Evolutionary conservation across 2,797 vertebrate species (phyloP).

Genomic region (Chloroceryle amazona): DNA sequence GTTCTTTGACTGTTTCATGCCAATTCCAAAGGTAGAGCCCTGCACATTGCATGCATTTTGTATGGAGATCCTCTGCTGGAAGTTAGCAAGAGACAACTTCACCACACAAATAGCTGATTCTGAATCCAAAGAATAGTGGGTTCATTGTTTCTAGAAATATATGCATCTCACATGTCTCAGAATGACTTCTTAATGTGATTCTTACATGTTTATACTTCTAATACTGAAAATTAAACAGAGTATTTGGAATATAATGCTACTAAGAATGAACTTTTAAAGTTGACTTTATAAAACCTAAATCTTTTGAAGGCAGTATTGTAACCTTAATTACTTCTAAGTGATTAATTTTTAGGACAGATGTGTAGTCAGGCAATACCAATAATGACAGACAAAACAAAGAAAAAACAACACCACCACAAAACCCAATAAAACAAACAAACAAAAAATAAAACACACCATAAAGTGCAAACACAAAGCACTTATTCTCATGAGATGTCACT

Average conservation of each 20-base stretch:
- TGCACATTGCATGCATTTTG: accelerated
- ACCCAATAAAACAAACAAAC: no score
- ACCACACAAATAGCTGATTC: neutral
- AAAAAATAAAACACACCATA: no score
- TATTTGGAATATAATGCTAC: neutral
- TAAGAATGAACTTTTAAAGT: neutral
- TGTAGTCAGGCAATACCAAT: neutral
- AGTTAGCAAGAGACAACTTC: neutral
- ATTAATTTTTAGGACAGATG: neutral
- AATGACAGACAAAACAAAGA: neutral
- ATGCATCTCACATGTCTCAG: neutral
- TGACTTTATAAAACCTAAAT: neutral
- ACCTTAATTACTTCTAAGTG: neutral
- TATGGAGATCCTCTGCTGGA: neutral
- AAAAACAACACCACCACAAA: no score
- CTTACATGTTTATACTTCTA: neutral
- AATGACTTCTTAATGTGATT: neutral
- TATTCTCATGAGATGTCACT: neutral
- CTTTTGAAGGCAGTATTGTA: neutral
- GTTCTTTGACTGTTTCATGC: neutral
- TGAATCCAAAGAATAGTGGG: neutral
- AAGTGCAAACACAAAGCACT: neutral
- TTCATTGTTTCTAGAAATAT: neutral
- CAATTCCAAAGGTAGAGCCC: neutral
- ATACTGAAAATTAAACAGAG: neutral